These are phyloP conservation scores for Prolemur simus DNA, from an alignment of 2,113 vertebrate genomes.

Conservation along the genomic window DNA sequence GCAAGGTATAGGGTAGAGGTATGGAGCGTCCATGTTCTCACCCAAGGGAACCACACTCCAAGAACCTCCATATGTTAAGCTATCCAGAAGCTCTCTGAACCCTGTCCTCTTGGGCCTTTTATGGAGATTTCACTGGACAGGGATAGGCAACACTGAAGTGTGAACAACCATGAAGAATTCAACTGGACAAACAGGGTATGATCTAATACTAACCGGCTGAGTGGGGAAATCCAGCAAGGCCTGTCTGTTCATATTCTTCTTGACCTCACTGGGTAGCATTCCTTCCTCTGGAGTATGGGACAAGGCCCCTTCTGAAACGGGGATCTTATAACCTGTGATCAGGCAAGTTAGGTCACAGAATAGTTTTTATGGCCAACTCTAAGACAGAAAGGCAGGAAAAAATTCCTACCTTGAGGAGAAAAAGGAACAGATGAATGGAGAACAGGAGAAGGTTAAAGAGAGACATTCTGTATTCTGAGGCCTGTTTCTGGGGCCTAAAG, in stretches of 20 bases:
- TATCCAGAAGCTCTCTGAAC: not conserved
- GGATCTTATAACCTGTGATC: not conserved
- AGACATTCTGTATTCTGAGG: not conserved
- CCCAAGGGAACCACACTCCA: rapidly evolving
- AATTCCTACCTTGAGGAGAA: not conserved
- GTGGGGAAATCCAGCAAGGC: not conserved
- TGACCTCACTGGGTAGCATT: not conserved
- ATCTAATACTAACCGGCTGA: not conserved
- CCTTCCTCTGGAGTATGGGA: not conserved
- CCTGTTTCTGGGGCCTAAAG: not conserved
- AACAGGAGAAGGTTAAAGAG: not conserved
- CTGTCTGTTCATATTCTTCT: not conserved
- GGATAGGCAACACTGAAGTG: not conserved
- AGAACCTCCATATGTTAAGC: not conserved
- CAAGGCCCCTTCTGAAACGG: not conserved
- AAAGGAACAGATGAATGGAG: not conserved
- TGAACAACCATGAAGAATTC: not conserved
- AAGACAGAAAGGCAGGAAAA: not conserved
- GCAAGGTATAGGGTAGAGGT: not conserved
- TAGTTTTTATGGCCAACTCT: not conserved
- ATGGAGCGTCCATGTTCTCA: not conserved
- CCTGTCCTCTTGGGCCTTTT: not conserved
- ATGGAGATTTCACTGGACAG: not conserved
- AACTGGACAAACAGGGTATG: not conserved
- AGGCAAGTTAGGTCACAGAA: not conserved